Conservation (phyloP, 1,140 invertebrate species). For the Aphaenogaster ashmeadi region DNA sequence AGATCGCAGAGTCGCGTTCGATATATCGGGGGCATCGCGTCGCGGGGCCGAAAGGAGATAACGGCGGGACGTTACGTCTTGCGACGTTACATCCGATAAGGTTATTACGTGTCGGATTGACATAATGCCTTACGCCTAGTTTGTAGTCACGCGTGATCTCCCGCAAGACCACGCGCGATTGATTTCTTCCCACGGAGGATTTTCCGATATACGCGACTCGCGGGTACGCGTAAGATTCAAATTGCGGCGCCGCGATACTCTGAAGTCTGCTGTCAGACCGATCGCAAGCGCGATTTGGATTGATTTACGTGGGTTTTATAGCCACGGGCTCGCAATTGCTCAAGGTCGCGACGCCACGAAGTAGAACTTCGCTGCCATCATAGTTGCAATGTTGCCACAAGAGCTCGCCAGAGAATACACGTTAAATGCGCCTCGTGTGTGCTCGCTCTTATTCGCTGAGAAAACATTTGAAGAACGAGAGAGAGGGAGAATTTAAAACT, state of each 20-base stretch:
- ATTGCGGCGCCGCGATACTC: background rate
- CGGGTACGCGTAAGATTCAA: background rate
- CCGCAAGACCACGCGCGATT: background rate
- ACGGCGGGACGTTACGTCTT: background rate
- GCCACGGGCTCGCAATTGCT: slow-evolving; percentile 50
- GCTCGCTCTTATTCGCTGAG: slow-evolving; percentile 10
- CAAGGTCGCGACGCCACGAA: slow-evolving; percentile 69
- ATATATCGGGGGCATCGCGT: slow-evolving; percentile 5
- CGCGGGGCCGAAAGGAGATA: background rate
- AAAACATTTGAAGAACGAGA: slow-evolving; percentile 18
- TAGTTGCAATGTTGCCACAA: slow-evolving; percentile 68
- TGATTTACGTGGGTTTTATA: slow-evolving; percentile 54
- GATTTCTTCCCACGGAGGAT: background rate
- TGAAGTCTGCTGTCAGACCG: background rate
- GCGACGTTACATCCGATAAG: slow-evolving; percentile 39
- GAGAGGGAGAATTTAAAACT: slow-evolving; percentile 3
- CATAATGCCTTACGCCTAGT: background rate
- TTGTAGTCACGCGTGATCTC: background rate
- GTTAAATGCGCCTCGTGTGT: slow-evolving; percentile 54
- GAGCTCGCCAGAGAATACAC: slow-evolving; percentile 60
- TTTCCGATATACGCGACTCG: too few species aligned
- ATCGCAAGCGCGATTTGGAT: slow-evolving; percentile 33
- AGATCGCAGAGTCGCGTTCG: slow-evolving; percentile 28
- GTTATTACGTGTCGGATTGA: slow-evolving; percentile 45
- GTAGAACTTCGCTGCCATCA: slow-evolving; percentile 69